These are phyloP conservation scores for Ceramica pisi DNA, from an alignment of 2,888 invertebrate genomes.

Conservation along the genomic window DNA sequence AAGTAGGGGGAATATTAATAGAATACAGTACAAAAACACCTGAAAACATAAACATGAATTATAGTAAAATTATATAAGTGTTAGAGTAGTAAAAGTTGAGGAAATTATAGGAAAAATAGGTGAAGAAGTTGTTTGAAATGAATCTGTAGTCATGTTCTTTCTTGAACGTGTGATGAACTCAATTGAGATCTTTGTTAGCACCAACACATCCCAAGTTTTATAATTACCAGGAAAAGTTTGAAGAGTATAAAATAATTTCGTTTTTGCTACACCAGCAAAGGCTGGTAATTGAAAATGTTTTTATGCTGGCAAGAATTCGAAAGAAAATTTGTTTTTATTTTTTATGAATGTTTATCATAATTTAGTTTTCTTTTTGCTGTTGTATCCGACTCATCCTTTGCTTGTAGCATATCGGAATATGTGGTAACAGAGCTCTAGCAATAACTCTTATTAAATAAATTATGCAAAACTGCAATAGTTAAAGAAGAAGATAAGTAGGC, in stretches of 20 bases:
- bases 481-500: constrained; percentile 15
- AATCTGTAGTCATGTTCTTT: not conserved
- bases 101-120: constrained; percentile 22
- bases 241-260: no score
- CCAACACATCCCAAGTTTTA: not conserved
- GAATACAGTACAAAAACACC: constrained; percentile 78
- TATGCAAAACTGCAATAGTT: not conserved
- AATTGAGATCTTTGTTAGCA: not conserved
- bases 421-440: not conserved
- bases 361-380: no score
- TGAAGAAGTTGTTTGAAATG: not conserved
- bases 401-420: not conserved
- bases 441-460: not conserved
- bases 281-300: not conserved
- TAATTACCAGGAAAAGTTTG: not conserved
- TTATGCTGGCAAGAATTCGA: no score
- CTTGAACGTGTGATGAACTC: not conserved
- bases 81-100: constrained; percentile 37
- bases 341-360: no score
- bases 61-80: constrained; percentile 63
- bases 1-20: constrained; percentile 82
- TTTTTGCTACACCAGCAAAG: not conserved
- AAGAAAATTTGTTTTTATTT: no score
- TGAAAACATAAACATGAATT: constrained; percentile 84
- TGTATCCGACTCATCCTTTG: not conserved